A percentile compares a stretch with the other conserved stretches of the same genome.
phyloP scores from a whole-genome alignment of 2,888 invertebrate species.

The Ariolimax columbianus region DNA sequence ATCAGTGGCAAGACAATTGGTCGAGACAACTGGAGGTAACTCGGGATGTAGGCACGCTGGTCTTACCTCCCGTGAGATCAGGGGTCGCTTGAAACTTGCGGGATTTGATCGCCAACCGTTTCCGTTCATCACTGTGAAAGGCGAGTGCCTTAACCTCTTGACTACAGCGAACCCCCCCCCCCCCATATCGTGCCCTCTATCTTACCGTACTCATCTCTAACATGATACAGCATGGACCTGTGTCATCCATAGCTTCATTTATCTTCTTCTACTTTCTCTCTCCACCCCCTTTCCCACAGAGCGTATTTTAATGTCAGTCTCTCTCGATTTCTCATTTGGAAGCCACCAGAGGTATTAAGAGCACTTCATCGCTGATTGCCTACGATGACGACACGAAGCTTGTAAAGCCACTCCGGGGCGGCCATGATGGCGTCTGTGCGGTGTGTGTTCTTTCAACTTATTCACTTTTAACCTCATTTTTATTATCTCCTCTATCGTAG shows the following conservation, averaged over 20 bases:
- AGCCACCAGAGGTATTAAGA: background rate
- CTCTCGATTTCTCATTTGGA: background rate
- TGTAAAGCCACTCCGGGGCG: background rate
- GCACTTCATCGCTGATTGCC: constrained; percentile 7
- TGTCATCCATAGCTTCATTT: too few relatives aligned
- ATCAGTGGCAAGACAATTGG: too few relatives aligned
- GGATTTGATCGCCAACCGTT: too few relatives aligned
- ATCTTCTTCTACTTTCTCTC: too few relatives aligned
- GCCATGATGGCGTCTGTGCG: background rate
- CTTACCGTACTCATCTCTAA: background rate
- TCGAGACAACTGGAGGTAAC: too few relatives aligned
- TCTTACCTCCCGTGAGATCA: too few relatives aligned
- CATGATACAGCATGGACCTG: background rate
- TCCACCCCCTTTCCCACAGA: background rate
- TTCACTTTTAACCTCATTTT: background rate
- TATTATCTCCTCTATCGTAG: background rate
- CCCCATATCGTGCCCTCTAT: background rate
- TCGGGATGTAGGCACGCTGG: too few relatives aligned
- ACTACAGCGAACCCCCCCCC: too few relatives aligned
- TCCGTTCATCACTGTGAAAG: too few relatives aligned
- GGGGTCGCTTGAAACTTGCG: too few relatives aligned
- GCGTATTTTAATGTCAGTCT: background rate
- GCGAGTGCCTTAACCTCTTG: too few relatives aligned
- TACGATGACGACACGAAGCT: background rate
- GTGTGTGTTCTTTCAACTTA: background rate